Conservation (phyloP, 2,888 invertebrate species). For the Drosophila multiciliata region DNA sequence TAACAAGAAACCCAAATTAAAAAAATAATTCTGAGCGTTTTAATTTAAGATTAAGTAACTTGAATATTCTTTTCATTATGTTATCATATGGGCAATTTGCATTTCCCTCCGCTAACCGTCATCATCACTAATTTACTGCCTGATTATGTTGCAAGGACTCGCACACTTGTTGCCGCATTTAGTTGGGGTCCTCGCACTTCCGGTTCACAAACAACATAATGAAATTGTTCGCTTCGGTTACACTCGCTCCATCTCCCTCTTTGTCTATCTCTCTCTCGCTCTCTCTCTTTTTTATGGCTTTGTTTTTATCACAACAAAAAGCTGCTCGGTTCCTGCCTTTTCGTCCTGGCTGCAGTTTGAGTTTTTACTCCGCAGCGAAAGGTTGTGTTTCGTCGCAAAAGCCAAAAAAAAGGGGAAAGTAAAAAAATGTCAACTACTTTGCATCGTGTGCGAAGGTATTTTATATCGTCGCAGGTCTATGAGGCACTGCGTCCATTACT, state of each 20-base stretch:
- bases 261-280: not conserved
- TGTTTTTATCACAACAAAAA: conserved; percentile 15
- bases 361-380: conserved; percentile 45
- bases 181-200: conserved; percentile 25
- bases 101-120: not conserved
- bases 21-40: not conserved
- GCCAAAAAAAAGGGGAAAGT: not conserved
- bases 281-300: not conserved
- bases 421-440: conserved; percentile 51
- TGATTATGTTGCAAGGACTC: conserved; percentile 36
- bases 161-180: conserved; percentile 43
- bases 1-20: not conserved
- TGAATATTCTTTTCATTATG: not conserved
- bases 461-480: conserved; percentile 82
- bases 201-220: conserved; percentile 57
- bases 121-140: conserved; percentile 17
- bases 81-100: not conserved
- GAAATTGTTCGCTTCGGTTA: conserved; percentile 31
- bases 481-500: conserved; percentile 82
- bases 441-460: conserved; percentile 77
- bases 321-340: not conserved
- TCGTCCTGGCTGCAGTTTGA: conserved; percentile 59
- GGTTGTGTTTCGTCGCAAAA: conserved; percentile 24
- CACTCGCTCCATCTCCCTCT: conserved; percentile 4
- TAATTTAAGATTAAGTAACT: not conserved